A percentile compares a stretch with the other conserved stretches of the same genome.
phyloP scores from a whole-genome alignment of 1,140 invertebrate species.

The Macrosteles quadrilineatus region DNA sequence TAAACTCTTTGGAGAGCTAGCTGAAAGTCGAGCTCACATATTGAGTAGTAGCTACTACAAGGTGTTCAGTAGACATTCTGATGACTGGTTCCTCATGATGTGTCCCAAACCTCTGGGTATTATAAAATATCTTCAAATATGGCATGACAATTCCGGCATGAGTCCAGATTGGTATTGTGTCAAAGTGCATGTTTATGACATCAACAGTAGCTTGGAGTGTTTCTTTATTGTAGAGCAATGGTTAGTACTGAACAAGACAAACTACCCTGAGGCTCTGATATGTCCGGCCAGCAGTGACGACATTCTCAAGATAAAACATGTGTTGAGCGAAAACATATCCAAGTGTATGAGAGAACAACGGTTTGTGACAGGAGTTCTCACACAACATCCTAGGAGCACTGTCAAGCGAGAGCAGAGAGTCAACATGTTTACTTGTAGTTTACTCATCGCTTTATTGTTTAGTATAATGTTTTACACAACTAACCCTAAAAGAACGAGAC shows the following conservation, averaged over 20 bases:
- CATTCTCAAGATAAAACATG: too few species aligned
- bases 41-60: not conserved
- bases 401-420: too few species aligned
- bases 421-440: too few species aligned
- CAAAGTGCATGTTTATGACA: not conserved
- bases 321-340: too few species aligned
- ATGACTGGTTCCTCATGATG: not conserved
- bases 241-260: not conserved
- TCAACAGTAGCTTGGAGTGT: not conserved
- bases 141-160: not conserved
- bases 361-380: too few species aligned
- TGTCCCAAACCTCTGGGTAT: not conserved
- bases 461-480: too few species aligned
- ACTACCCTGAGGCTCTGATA: too few species aligned
- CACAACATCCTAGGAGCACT: too few species aligned
- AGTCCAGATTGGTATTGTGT: constrained; percentile 5
- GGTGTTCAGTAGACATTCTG: not conserved
- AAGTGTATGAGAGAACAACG: too few species aligned
- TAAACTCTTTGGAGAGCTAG: not conserved
- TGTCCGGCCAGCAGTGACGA: too few species aligned
- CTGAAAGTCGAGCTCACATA: not conserved
- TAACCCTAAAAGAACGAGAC: too few species aligned
- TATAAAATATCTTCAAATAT: not conserved
- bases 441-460: too few species aligned
- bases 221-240: not conserved